These are phyloP conservation scores for Colletes latitarsis DNA, from an alignment of 1,140 invertebrate genomes.

Conservation along the genomic window DNA sequence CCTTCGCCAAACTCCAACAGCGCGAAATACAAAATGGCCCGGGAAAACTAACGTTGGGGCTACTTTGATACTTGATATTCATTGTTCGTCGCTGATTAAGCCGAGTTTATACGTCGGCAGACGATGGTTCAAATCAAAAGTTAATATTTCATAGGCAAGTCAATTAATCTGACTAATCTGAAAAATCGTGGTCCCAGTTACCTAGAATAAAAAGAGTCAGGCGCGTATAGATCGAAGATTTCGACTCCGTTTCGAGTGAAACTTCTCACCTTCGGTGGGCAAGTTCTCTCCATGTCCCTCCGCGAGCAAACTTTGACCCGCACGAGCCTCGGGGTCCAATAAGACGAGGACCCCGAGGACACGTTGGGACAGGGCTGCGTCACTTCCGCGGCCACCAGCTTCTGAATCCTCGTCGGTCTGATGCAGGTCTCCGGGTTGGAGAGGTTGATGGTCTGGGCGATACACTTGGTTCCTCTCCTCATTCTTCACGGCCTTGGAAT, in stretches of 20 bases:
- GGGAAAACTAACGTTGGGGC: too few species aligned
- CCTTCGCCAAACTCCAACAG: not conserved
- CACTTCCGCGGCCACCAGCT: constrained; percentile 52
- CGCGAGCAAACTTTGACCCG: constrained; percentile 60
- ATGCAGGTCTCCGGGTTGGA: constrained; percentile 64
- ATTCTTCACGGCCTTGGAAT: constrained; percentile 38
- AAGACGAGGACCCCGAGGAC: not conserved
- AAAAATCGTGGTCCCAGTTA: too few species aligned
- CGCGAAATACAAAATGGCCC: not conserved
- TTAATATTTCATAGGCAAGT: too few species aligned
- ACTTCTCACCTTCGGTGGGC: constrained; percentile 61
- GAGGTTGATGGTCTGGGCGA: constrained; percentile 69
- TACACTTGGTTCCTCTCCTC: constrained; percentile 60
- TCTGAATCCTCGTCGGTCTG: constrained; percentile 54
- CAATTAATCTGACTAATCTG: too few species aligned
- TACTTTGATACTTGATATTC: too few species aligned
- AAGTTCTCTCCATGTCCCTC: constrained; percentile 60
- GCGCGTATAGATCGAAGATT: too few species aligned
- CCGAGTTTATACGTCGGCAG: too few species aligned
- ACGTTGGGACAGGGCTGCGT: constrained; percentile 37
- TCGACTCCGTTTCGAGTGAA: too few species aligned
- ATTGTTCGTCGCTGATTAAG: too few species aligned
- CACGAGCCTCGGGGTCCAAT: constrained; percentile 49
- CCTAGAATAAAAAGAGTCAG: too few species aligned
- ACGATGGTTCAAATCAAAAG: too few species aligned